Percentiles rank a stretch among this genome's conserved stretches.
phyloP scores from a whole-genome alignment of 2,113 vertebrate species.

The Coryphaenoides rupestris region DNA sequence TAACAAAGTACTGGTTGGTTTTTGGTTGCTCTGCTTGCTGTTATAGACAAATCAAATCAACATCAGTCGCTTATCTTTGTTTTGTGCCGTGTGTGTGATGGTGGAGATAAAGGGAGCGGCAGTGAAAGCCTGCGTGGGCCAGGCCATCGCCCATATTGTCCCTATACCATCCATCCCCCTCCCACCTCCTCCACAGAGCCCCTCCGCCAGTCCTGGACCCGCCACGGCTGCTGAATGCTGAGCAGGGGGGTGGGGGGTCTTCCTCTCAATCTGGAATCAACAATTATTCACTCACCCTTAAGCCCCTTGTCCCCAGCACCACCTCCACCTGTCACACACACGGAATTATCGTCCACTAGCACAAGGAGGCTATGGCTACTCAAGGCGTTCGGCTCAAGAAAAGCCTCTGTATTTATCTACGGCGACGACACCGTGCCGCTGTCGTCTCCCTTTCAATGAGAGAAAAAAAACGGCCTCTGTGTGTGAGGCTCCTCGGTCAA shows the following conservation, averaged over 20 bases:
- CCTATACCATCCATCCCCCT: no score
- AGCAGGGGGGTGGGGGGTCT: constrained; percentile 51
- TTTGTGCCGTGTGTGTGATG: constrained; percentile 25
- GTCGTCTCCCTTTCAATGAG: no score
- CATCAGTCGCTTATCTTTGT: no score
- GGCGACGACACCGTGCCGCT: no score
- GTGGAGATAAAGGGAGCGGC: constrained; percentile 37
- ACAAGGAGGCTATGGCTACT: no score
- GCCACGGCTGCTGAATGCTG: constrained; percentile 54
- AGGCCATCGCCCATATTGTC: constrained; percentile 28
- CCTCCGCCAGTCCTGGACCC: constrained; percentile 24
- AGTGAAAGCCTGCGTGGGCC: constrained; percentile 53
- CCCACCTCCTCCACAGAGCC: constrained; percentile 38
- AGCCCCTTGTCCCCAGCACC: not conserved
- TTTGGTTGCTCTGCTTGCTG: no score
- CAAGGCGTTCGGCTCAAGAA: no score
- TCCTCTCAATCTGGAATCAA: constrained; percentile 39
- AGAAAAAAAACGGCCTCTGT: no score
- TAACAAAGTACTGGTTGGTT: no score
- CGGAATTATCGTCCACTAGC: not conserved
- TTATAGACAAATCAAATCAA: no score
- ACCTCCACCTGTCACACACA: constrained; percentile 6
- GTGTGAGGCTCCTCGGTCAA: no score
- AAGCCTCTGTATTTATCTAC: no score
- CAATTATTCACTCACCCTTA: constrained; percentile 11